Evolutionary conservation across 2,797 vertebrate genomes (phyloP).

Genomic region (Chromobotia macracanthus): DNA sequence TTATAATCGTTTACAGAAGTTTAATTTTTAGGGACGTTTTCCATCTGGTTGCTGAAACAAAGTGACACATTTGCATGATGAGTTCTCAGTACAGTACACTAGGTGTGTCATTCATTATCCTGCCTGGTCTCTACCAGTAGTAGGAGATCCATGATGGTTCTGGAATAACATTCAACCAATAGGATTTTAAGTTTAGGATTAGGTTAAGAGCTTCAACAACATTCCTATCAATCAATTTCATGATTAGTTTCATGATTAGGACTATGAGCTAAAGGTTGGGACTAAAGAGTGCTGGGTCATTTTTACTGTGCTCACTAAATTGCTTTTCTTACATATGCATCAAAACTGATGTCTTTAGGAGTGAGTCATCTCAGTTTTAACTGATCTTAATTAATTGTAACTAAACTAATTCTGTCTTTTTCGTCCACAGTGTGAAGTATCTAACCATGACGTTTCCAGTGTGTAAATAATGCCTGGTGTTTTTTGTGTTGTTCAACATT

Average conservation of each 20-base stretch:
- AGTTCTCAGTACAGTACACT: background rate
- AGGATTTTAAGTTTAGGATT: too few relatives aligned
- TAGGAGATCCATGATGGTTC: too few relatives aligned
- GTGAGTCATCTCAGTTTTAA: too few relatives aligned
- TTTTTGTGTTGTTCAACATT: slow-evolving; percentile 12
- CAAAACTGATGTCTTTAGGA: background rate
- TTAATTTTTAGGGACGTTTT: background rate
- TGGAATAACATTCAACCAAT: too few relatives aligned
- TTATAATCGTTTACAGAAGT: background rate
- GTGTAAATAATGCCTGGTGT: slow-evolving; percentile 5
- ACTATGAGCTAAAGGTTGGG: too few relatives aligned
- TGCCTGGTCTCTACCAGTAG: too few relatives aligned
- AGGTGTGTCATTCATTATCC: background rate
- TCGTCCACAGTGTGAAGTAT: background rate
- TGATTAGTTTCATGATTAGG: too few relatives aligned
- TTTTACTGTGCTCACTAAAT: background rate
- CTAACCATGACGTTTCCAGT: slow-evolving; percentile 31
- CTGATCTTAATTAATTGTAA: too few relatives aligned
- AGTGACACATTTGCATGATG: background rate
- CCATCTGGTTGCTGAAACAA: background rate
- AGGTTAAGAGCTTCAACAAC: too few relatives aligned
- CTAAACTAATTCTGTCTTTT: background rate
- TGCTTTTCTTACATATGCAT: background rate
- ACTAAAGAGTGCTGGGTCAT: too few relatives aligned
- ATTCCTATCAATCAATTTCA: background rate